Base-by-base conservation (phyloP, 2,797 vertebrate genomes). In the Alfaro cultratus region DNA sequence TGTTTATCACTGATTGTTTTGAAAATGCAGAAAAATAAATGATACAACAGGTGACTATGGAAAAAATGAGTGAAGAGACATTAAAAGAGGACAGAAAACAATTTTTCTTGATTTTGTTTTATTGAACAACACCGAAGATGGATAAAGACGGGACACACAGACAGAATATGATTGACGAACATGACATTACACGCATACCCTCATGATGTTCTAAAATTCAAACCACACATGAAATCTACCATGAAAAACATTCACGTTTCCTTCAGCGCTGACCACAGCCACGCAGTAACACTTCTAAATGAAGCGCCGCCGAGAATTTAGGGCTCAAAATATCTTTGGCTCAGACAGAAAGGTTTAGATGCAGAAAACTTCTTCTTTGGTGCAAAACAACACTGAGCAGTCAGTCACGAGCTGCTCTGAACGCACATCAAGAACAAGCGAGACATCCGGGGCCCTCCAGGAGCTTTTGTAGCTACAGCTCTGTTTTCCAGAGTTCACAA, bases 381-480 rank as follows among this genome's bases (percentile, higher is more conserved):
- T 89, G 77, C 77, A 80, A 88, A 91, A 84, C 86, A 86, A 77
- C 79, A 78, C 78, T 53, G 79, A 80, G 82, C 87, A 91, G 88
- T 86, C 85, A 85, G 81, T 82, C 75, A 83, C 78, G 16, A 82
- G 12, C 76, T 23, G 86, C 88, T 91, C 88, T 90, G 87, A 91
- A 86, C 51, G 73, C 80, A 85, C 87, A 47, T 89, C 87, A 78
- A 91, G 74, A 86, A 91, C 92, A 91, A 91, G 89, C 53, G 34
- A 86, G 82, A 88, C 89, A 79, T 85, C 73, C 53, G 77, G 84
- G 81, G 82, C 82, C 92, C 89, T 88, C 80, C 29, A 83, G 86
- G 80, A 84, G 83, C 79, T 81, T 90, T 85, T 89, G 83, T 84
- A 53, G 80, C 88, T 84, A 85, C 81, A 75, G 74, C 81, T 46